Evolutionary conservation across 2,113 vertebrate species (phyloP).

Genomic region (Oxyura jamaicensis): DNA sequence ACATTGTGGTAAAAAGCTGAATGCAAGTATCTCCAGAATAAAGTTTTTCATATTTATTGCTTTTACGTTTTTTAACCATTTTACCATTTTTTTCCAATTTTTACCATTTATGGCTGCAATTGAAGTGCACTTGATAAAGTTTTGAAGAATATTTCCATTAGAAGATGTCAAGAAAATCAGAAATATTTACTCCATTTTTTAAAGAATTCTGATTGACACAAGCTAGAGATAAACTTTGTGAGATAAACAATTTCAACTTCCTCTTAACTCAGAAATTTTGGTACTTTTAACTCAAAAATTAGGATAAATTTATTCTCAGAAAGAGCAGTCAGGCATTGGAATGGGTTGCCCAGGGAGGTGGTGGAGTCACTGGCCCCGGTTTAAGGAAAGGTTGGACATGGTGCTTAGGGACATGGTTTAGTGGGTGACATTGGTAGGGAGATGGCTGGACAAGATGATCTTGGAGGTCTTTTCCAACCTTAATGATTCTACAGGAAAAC

Average conservation of each 20-base stretch:
- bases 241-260: neutral
- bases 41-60: neutral
- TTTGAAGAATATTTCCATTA: neutral
- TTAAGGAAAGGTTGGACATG: too few species aligned
- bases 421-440: too few species aligned
- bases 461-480: too few species aligned
- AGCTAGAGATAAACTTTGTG: neutral
- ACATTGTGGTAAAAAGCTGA: neutral
- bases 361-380: too few species aligned
- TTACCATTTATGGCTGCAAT: neutral
- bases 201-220: neutral
- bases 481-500: neutral
- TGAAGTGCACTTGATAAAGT: neutral
- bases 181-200: neutral
- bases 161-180: rapidly evolving
- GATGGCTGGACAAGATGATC: too few species aligned
- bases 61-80: neutral
- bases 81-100: neutral
- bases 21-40: neutral
- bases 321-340: too few species aligned
- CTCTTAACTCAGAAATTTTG: neutral
- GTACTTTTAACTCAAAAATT: neutral
- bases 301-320: too few species aligned
- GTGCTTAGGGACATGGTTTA: too few species aligned
- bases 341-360: too few species aligned